A percentile compares a stretch with the other conserved stretches of the same genome.
phyloP scores from a whole-genome alignment of 2,888 invertebrate species.

The Cosmopolites sordidus region DNA sequence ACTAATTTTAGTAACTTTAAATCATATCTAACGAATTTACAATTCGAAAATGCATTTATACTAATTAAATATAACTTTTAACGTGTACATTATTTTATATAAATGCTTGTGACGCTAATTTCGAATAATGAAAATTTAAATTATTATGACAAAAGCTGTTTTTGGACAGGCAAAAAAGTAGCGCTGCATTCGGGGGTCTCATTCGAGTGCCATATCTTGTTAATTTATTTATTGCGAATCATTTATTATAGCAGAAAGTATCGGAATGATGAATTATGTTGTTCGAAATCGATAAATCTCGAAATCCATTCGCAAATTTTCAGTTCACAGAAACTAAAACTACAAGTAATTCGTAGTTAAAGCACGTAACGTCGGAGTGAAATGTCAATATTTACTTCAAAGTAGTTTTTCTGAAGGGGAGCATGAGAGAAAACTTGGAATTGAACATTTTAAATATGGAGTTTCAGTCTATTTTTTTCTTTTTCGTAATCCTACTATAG shows the following conservation, averaged over 20 bases:
- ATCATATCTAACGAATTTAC: not conserved
- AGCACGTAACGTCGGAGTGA: conserved; percentile 13
- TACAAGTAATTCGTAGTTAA: conserved; percentile 8
- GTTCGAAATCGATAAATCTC: not conserved
- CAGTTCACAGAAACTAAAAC: conserved; percentile 4
- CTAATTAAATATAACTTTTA: not conserved
- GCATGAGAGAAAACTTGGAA: not conserved
- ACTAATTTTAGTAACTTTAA: not conserved
- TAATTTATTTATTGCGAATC: not conserved
- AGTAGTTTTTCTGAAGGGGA: conserved; percentile 12
- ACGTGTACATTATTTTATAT: not conserved
- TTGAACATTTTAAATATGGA: not conserved
- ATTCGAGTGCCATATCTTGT: not conserved
- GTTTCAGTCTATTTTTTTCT: no score
- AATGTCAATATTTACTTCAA: conserved; percentile 19
- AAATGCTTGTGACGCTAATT: not conserved
- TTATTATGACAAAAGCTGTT: not conserved
- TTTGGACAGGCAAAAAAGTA: not conserved
- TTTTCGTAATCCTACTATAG: no score
- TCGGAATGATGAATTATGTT: not conserved
- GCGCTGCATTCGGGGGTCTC: not conserved
- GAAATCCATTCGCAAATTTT: not conserved
- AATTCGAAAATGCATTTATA: not conserved
- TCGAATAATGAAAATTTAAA: not conserved
- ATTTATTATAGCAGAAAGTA: not conserved